A percentile compares a stretch with the other conserved stretches of the same genome.
phyloP scores from a whole-genome alignment of 2,888 invertebrate species.

The Stenodema calcarata region DNA sequence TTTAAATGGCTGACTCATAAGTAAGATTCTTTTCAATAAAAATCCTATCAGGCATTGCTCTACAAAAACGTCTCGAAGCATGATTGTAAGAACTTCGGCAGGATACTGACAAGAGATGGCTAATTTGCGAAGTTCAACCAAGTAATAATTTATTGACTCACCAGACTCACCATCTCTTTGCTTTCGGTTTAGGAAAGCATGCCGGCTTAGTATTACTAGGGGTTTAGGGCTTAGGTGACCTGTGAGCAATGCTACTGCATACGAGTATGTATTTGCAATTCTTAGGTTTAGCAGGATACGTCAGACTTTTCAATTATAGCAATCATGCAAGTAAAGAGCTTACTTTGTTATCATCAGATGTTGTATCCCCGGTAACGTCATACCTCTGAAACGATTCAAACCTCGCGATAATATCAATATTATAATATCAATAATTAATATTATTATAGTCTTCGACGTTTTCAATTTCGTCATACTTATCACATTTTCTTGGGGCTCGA shows the following conservation, averaged over 20 bases:
- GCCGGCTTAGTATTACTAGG: background rate
- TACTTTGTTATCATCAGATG: no score
- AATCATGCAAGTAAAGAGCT: no score
- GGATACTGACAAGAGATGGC: background rate
- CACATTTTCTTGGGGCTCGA: no score
- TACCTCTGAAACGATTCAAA: no score
- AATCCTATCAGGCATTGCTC: background rate
- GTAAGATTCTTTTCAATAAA: background rate
- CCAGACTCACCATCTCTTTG: no score
- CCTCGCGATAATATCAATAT: no score
- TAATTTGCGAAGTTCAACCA: background rate
- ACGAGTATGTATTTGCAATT: background rate
- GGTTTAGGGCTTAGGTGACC: background rate
- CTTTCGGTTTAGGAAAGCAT: background rate
- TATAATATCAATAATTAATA: no score
- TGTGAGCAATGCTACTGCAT: background rate
- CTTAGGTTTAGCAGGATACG: background rate
- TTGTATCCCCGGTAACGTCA: no score
- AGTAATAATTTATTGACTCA: background rate
- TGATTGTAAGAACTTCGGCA: background rate
- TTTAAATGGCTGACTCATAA: background rate
- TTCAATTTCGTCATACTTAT: no score
- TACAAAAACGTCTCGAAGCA: background rate
- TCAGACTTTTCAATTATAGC: background rate
- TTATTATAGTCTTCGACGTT: no score